Base-by-base conservation (phyloP, 2,113 vertebrate genomes). In the Python bivittatus region DNA sequence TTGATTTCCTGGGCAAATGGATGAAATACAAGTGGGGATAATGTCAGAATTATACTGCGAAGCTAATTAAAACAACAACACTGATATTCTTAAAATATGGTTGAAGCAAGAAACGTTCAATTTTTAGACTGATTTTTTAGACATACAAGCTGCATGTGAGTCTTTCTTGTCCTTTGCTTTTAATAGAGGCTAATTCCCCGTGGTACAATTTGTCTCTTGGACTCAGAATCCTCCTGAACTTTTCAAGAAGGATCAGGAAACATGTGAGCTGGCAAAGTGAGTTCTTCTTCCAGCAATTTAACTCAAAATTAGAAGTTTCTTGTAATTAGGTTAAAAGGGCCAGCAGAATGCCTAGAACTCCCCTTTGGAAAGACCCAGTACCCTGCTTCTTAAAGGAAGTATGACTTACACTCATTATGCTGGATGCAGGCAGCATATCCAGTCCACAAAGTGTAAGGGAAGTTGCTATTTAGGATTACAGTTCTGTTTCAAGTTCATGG, bases 181-280 rank as follows among this genome's bases (percentile, higher is more conserved):
- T 64, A 91, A 53, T 52, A 52, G 12, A 52, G 84, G 64, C 53
- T 86, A 91, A 91, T 91, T 86, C 44, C 84, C 57, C 44, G 10
- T 64, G 9, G 44, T 38, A 22, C 57, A 33, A 15, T 91, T 86
- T 68, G 22, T 54, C 84, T 38, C 22, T 27, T 25, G n/a, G 48
- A 25, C 53, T 79, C 48, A 8, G 6, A 90, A 90, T 17, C 56
- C 12, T 61, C 25, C 25, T 60, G 15, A 85, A 60, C 29, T 64
- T 44, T 64, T 91, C 42, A 52, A 53, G 27, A 22, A 33, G 56
- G 56, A 44, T 61, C 90, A 91, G 27, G 48, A 60, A 91, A 25
- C 11, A 64, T 13, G 17, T 27, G 52, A 79, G 58, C 48, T 48
- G 61, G 11, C 42, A 53, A 48, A 64, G 48, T 23, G n/a, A 7